Conservation (phyloP, 2,888 invertebrate species). For the Eristalis intricaria region DNA sequence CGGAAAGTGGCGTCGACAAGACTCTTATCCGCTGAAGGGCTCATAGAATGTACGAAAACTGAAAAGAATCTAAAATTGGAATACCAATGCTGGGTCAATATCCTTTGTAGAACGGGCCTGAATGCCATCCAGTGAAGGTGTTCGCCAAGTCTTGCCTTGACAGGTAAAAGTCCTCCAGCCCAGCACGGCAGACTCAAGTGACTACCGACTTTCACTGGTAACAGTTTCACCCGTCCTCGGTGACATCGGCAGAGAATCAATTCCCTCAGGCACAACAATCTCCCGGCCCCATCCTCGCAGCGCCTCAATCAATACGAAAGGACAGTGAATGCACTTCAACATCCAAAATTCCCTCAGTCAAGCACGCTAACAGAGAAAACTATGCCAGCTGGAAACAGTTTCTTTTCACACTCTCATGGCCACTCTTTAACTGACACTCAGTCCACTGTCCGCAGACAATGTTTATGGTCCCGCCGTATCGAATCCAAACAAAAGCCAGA, state of each 20-base stretch:
- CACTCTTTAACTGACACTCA: neutral
- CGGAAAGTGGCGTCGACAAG: no score
- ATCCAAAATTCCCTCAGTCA: neutral
- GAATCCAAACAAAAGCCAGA: conserved; percentile 23
- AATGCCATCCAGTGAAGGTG: neutral
- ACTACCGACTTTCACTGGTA: neutral
- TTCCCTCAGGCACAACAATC: neutral
- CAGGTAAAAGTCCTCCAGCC: neutral
- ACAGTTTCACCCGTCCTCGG: neutral
- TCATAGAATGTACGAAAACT: no score
- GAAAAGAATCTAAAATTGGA: no score
- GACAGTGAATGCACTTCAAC: neutral
- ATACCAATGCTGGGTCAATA: no score
- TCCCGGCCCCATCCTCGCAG: neutral
- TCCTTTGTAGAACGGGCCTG: neutral
- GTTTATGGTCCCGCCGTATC: conserved; percentile 15
- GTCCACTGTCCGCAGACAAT: conserved; percentile 16
- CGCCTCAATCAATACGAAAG: neutral
- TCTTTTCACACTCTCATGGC: neutral
- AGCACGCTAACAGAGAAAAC: neutral
- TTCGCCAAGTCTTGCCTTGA: neutral
- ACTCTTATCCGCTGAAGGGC: no score
- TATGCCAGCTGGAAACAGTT: neutral
- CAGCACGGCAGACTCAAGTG: neutral
- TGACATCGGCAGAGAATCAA: neutral